phyloP scores from a whole-genome alignment of 2,113 vertebrate genomes.

The Notiomystis cincta region DNA sequence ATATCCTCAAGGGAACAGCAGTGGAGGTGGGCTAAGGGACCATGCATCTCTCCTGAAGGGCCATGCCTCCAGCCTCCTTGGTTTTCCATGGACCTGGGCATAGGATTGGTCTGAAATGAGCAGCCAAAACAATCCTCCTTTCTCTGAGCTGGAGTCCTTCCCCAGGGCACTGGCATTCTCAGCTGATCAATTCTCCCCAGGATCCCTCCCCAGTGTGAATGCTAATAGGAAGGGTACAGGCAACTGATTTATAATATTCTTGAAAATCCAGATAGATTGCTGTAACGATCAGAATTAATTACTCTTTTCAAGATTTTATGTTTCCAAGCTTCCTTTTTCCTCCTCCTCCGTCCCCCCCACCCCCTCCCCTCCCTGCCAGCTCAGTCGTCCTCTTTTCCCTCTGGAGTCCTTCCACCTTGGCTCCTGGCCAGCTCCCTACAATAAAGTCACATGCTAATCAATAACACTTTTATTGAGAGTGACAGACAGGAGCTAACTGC shows the following conservation, averaged over 20 bases:
- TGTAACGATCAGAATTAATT: conserved; percentile 62
- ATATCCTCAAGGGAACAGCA: background rate
- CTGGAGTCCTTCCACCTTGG: conserved; percentile 54
- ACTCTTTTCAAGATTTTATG: conserved; percentile 59
- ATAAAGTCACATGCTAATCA: conserved; percentile 69
- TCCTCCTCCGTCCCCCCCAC: background rate
- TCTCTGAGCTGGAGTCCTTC: background rate
- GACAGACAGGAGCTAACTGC: conserved; percentile 65
- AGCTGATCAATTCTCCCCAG: conserved; percentile 14
- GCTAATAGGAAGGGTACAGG: conserved; percentile 6
- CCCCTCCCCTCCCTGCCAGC: background rate
- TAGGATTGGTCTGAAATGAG: background rate
- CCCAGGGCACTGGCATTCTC: background rate
- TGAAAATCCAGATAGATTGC: conserved; percentile 50
- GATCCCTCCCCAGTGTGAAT: background rate
- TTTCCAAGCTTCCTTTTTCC: conserved; percentile 39
- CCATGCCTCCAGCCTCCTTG: background rate
- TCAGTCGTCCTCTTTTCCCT: conserved; percentile 35
- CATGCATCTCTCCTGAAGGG: accelerated
- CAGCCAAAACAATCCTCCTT: background rate
- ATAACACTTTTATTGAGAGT: conserved; percentile 68
- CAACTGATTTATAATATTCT: conserved; percentile 55
- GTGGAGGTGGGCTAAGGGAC: background rate
- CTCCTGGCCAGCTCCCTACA: conserved; percentile 44
- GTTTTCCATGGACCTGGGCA: background rate